Evolutionary conservation across 2,113 vertebrate species (phyloP).

Genomic region (Otis tarda): DNA sequence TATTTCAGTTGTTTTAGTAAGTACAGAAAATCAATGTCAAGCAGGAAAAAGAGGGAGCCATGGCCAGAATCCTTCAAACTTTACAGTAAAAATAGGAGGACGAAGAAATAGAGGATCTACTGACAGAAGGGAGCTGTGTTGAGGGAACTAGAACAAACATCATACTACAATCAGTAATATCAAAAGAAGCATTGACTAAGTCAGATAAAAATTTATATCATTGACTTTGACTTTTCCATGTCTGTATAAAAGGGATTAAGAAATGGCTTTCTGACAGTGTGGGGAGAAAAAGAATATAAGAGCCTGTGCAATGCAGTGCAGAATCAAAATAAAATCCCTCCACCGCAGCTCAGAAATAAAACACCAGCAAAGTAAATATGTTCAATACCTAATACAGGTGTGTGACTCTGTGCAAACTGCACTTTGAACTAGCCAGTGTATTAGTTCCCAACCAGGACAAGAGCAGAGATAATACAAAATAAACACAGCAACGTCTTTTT

Average conservation of each 20-base stretch:
- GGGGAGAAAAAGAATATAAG: background rate
- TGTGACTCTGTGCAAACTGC: background rate
- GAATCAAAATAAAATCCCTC: background rate
- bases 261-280: background rate
- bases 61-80: background rate
- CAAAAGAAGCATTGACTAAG: background rate
- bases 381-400: background rate
- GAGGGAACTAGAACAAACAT: background rate
- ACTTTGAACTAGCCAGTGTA: background rate
- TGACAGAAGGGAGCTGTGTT: background rate
- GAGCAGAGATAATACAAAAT: background rate
- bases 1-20: background rate
- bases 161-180: background rate
- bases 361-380: background rate
- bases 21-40: background rate
- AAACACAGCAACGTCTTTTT: background rate
- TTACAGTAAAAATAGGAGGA: background rate
- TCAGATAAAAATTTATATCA: background rate
- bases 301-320: background rate
- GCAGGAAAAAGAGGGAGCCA: background rate
- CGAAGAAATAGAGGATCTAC: background rate
- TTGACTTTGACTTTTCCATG: background rate
- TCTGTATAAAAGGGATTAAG: background rate
- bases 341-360: background rate
- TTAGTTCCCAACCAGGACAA: background rate